Conservation (phyloP, 2,888 invertebrate genomes). For the Phymatocera aterrima region DNA sequence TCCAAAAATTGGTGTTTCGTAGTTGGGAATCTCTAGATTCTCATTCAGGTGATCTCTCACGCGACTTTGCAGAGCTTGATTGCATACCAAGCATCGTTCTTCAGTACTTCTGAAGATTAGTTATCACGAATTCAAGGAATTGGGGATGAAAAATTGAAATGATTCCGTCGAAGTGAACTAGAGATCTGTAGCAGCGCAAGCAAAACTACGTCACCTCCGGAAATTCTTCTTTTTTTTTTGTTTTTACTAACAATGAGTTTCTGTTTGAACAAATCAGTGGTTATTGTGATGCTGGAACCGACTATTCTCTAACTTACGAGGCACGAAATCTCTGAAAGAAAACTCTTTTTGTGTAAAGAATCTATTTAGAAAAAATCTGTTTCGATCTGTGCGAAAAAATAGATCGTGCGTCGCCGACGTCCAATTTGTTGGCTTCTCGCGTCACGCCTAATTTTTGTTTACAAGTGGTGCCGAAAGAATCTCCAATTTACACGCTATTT, state of each 20-base stretch:
- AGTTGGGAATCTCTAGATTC: background rate
- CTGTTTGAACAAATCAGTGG: background rate
- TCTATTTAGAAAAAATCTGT: background rate
- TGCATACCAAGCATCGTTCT: background rate
- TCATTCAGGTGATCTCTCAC: background rate
- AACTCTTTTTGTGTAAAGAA: background rate
- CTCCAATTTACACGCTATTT: too few species aligned
- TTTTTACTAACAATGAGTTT: background rate
- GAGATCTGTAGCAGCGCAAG: background rate
- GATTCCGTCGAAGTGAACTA: background rate
- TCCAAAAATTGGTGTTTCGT: background rate
- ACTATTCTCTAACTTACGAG: background rate
- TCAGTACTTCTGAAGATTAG: background rate
- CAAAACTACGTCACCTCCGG: constrained; percentile 19
- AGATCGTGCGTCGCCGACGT: background rate
- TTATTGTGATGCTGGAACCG: background rate
- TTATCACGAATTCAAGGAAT: background rate
- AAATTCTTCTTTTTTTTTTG: background rate
- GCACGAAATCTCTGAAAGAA: background rate
- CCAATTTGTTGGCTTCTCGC: background rate
- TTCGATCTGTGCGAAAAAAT: background rate
- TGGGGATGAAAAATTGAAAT: background rate
- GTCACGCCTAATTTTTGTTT: background rate
- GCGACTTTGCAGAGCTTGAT: background rate
- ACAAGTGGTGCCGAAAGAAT: too few species aligned